Evolutionary conservation across 2,113 vertebrate species (phyloP), one percentile per base, ranked within the genome.

Genomic region (Orthonyx spaldingii): DNA sequence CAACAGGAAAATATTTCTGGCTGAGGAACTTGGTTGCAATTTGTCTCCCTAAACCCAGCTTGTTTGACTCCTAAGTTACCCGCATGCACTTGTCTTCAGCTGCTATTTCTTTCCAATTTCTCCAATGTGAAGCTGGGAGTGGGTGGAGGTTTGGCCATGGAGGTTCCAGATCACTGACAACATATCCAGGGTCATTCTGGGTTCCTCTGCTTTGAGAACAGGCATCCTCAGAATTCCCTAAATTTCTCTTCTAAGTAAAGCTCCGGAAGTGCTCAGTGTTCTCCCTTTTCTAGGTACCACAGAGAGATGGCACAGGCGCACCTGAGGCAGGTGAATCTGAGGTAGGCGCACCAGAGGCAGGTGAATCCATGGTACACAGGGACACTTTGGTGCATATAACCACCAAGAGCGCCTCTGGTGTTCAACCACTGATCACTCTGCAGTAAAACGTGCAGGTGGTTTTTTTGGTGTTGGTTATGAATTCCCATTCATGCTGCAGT

Each of bases 191-290:
- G 41, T 69, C 47, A 60, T 91, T 92, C 80, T 72, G 64, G 39
- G 70, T 69, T 82, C 81, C 89, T 89, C 53, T 94, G 63, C 90
- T 97, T 87, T 85, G 75, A 82, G 96, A 65, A 70, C 41, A 68
- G 7, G 23, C 27, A 55, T 12, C 79, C 63, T 76, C 64, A 59
- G 57, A 57, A 87, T 95, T 89, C 76, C 80, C 52, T 30, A 27
- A 69, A 24, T 55, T 91, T 87, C 69, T 87, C 77, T 90, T 66
- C 47, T 53, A 42, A 47, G 57, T 76, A 41, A 84, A 92, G 75
- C 84, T 63, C 76, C 86, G 85, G 41, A 94, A 68, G 76, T 93
- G n/a, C 53, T 46, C 56, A 2, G 13, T 37, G 57, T 77, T 61
- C 57, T 57, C 22, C 60, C 56, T 81, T 89, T 60, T n/a, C 39